These are phyloP conservation scores for Buphagus erythrorhynchus DNA, from an alignment of 2,797 vertebrate species.

Conservation along the genomic window DNA sequence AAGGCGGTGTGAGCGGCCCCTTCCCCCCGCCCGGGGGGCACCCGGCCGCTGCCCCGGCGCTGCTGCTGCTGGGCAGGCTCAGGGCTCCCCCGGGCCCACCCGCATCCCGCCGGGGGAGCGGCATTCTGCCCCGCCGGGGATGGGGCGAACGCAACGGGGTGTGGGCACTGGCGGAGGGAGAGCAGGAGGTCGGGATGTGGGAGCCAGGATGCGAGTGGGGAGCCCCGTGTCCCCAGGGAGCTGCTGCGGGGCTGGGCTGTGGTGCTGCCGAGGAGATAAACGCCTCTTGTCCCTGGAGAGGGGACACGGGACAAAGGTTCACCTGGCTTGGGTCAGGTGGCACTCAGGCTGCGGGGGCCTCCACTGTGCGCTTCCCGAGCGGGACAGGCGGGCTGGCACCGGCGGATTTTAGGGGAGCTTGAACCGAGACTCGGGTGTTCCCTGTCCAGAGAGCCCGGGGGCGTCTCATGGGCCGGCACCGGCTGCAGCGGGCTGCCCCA, in stretches of 20 bases:
- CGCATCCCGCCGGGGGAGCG: rapidly evolving
- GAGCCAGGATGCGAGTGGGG: not conserved
- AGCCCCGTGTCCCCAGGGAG: not conserved
- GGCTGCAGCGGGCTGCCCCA: not conserved
- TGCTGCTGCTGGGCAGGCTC: not conserved
- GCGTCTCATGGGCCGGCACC: no score
- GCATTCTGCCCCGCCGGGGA: not conserved
- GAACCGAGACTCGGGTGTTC: not conserved
- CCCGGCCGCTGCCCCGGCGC: no score
- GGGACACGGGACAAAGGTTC: not conserved
- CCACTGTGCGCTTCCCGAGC: rapidly evolving
- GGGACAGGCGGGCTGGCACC: no score
- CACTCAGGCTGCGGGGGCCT: not conserved
- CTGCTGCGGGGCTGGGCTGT: not conserved
- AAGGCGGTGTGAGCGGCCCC: not conserved
- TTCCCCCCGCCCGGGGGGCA: no score
- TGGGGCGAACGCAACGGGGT: rapidly evolving
- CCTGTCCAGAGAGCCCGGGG: no score
- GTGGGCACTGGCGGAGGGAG: no score
- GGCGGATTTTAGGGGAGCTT: rapidly evolving
- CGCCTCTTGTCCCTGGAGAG: not conserved
- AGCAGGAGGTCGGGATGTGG: not conserved
- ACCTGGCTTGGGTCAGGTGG: not conserved
- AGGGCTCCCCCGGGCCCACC: no score
- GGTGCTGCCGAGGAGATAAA: not conserved